Evolutionary conservation across 2,888 invertebrate species (phyloP).

Genomic region (Drosophila affinis): DNA sequence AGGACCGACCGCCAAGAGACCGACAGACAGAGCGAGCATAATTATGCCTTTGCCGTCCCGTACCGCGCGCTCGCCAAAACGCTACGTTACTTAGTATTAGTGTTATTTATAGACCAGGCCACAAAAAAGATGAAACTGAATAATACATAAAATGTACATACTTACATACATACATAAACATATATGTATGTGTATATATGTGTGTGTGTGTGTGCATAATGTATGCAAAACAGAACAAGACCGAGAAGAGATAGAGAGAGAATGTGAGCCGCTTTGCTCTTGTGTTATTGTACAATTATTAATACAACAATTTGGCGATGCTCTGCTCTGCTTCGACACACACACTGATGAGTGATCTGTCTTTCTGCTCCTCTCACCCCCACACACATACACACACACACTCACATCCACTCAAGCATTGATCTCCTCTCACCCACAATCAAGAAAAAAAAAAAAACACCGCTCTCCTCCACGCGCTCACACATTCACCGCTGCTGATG

Average conservation of each 20-base stretch:
- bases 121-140: conserved; percentile 14
- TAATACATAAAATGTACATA: conserved; percentile 25
- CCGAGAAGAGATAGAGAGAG: conserved; percentile 6
- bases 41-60: conserved; percentile 13
- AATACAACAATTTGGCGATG: conserved; percentile 35
- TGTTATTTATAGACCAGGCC: conserved; percentile 42
- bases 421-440: no score
- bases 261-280: conserved; percentile 13
- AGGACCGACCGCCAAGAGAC: not conserved
- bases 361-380: conserved; percentile 2
- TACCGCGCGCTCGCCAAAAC: not conserved
- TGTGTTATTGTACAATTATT: conserved; percentile 39
- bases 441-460: not conserved
- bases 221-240: conserved; percentile 16
- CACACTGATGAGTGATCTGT: conserved; percentile 26
- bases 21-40: conserved; percentile 18
- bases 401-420: conserved; percentile 1
- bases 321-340: conserved; percentile 16
- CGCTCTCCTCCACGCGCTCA: not conserved
- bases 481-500: not conserved
- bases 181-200: not conserved
- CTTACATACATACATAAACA: not conserved
- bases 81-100: conserved; percentile 10
- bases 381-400: conserved; percentile 11
- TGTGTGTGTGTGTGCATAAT: not conserved